A percentile compares a stretch with the other conserved stretches of the same genome.
Evolutionary conservation across 2,797 vertebrate genomes (phyloP).

Genomic region (Eremophila alpestris): DNA sequence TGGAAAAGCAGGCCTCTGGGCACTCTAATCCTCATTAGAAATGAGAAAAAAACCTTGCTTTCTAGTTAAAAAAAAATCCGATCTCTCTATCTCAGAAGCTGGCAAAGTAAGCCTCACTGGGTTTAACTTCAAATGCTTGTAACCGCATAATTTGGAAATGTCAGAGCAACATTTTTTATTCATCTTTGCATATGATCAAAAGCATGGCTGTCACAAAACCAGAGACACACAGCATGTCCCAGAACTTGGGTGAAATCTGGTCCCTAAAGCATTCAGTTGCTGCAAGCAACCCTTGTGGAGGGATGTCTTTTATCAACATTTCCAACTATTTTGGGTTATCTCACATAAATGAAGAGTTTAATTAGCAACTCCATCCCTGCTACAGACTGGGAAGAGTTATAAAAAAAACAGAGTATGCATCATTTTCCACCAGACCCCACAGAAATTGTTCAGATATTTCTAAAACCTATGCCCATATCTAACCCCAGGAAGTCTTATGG

Average conservation of each 20-base stretch:
- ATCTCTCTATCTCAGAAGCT: neutral
- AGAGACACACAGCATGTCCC: neutral
- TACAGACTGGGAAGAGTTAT: neutral
- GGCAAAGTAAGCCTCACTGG: neutral
- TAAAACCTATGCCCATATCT: neutral
- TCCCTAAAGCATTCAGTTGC: neutral
- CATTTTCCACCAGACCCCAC: neutral
- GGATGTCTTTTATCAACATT: neutral
- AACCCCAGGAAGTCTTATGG: neutral
- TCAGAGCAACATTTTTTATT: neutral
- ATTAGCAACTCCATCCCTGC: neutral
- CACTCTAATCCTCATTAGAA: neutral
- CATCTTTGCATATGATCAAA: constrained; percentile 33
- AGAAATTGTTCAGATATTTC: neutral
- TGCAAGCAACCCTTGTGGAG: neutral
- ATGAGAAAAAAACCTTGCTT: neutral
- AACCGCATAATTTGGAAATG: constrained; percentile 15
- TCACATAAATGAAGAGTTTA: neutral
- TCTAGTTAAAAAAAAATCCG: neutral
- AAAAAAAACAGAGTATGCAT: neutral
- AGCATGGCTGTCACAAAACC: neutral
- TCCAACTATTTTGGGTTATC: neutral
- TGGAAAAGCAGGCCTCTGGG: neutral
- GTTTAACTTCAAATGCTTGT: constrained; percentile 32
- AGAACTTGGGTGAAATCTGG: neutral